phyloP scores from a whole-genome alignment of 2,797 vertebrate species.

The Dromococcyx pavoninus region DNA sequence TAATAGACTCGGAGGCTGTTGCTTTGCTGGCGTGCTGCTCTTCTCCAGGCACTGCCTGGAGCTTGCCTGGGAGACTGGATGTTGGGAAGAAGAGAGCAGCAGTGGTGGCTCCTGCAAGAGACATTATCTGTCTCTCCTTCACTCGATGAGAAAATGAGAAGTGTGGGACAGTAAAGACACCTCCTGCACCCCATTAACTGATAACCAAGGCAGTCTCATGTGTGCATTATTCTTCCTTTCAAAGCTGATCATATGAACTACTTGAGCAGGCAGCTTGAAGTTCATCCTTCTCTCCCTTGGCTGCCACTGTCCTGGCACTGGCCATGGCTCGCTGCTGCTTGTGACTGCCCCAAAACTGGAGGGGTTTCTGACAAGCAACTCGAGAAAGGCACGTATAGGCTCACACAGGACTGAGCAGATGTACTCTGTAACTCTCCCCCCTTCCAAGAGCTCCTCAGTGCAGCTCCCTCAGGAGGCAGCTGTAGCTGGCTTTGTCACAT shows the following conservation, averaged over 20 bases:
- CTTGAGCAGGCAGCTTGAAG: neutral
- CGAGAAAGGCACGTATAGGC: neutral
- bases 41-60: neutral
- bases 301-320: neutral
- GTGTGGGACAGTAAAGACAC: neutral
- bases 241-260: accelerated
- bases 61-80: neutral
- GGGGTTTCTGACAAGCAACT: neutral
- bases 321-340: neutral
- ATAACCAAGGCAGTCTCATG: neutral
- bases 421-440: neutral
- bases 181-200: accelerated
- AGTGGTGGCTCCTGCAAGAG: neutral
- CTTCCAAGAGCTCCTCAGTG: neutral
- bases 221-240: neutral
- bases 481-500: neutral
- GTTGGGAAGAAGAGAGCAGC: neutral
- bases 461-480: neutral
- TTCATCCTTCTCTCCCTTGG: neutral
- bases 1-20: neutral
- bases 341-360: neutral
- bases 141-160: neutral
- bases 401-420: neutral
- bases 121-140: neutral
- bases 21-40: neutral